Evolutionary conservation across 1,140 invertebrate species (phyloP), one percentile per base, ranked within the genome.

Genomic region (Episyrphus balteatus): DNA sequence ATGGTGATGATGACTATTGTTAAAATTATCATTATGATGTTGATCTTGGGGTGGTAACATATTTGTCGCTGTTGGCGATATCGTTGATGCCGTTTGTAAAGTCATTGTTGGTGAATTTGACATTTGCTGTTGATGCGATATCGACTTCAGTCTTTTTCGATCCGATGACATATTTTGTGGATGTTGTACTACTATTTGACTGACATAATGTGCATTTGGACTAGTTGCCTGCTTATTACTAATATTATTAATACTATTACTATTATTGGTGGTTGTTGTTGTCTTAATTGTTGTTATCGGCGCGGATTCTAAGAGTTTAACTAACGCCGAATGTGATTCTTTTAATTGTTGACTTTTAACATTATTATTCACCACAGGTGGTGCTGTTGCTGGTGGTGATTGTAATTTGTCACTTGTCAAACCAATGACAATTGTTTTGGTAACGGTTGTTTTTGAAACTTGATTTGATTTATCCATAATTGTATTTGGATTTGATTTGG

Each of bases 221-320:
- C 26, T 41, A 41, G 43, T 19, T 48, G 50, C 11, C 59, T 61
- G 59, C 57, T 59, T 61, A 59, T 19, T 54, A 55, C 59, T 61
- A 58, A 6, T 42, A 18, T 42, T 42, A 18, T 42, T 42, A 21
- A n/a, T 42, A 18, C 18, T 42, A 18, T 42, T 42, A 21, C n/a
- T 39, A 38, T 33, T 37, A 46, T 21, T 15, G 30, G 44, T 33
- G 26, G 19, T 45, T 51, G 54, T 46, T 55, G 57, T 49, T 15
- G 19, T 41, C 40, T 36, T 15, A 36, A 12, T 19, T 54, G 57
- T 55, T 55, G 58, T 30, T 51, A 47, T 53, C 13, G 65, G 65
- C 45, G 59, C 65, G 12, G 65, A 65, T 50, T 68, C 65, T 43
- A 68, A 48, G 38, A 68, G 46, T 41, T 62, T 65, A n/a, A 68